Conservation (phyloP, 2,113 vertebrate species). For the Crotalus viridis region DNA sequence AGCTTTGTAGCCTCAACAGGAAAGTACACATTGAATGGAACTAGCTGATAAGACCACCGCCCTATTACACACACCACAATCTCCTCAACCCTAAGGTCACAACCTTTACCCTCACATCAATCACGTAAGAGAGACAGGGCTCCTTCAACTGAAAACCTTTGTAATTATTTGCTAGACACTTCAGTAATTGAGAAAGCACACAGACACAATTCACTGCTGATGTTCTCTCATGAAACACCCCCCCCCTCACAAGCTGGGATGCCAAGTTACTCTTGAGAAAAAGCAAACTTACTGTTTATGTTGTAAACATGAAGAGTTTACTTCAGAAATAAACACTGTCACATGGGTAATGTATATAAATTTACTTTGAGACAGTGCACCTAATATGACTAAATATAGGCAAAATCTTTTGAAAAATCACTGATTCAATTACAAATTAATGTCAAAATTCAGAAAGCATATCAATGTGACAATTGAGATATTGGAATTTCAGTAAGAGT, state of each 20-base stretch:
- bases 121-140: constrained; percentile 51
- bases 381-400: neutral
- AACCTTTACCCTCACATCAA: constrained; percentile 59
- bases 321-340: neutral
- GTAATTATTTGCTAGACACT: constrained; percentile 56
- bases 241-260: neutral
- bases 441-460: neutral
- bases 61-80: constrained; percentile 51
- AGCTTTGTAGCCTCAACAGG: constrained; percentile 54
- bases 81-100: constrained; percentile 51
- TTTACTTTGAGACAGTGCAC: neutral
- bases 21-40: constrained; percentile 51
- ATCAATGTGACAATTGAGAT: neutral
- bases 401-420: neutral
- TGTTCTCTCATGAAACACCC: constrained; percentile 17
- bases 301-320: neutral
- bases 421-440: neutral
- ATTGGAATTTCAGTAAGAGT: neutral
- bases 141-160: constrained; percentile 53
- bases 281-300: neutral
- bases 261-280: neutral
- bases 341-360: neutral
- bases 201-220: neutral
- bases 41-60: constrained; percentile 50
- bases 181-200: constrained; percentile 47